Percentiles rank a stretch among this genome's conserved stretches.
Evolutionary conservation across 2,797 vertebrate genomes (phyloP).

Genomic region (Limosa lapponica): DNA sequence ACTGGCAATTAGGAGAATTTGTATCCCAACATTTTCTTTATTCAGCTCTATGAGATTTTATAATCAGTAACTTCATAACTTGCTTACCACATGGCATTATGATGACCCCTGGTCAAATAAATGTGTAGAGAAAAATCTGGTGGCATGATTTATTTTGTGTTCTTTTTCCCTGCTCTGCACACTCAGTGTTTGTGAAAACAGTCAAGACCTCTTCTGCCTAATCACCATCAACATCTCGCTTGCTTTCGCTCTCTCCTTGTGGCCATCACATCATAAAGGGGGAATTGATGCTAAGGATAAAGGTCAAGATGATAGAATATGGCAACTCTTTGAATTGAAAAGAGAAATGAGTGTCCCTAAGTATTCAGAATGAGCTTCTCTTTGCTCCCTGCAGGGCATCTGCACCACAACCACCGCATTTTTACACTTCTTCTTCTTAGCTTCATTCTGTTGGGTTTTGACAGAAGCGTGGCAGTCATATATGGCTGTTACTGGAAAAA

Average conservation of each 20-base stretch:
- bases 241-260: neutral
- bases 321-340: slow-evolving; percentile 31
- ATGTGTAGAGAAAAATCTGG: neutral
- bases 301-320: slow-evolving; percentile 32
- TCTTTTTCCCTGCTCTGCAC: neutral
- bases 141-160: neutral
- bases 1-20: neutral
- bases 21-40: neutral
- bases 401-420: slow-evolving; percentile 98
- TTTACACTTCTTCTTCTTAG: slow-evolving; percentile 99
- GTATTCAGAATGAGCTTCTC: slow-evolving; percentile 50
- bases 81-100: neutral
- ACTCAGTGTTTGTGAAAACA: neutral
- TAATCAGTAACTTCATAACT: neutral
- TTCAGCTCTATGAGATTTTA: neutral
- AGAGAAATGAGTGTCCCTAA: neutral
- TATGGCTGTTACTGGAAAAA: slow-evolving; percentile 99
- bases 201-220: neutral
- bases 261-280: neutral
- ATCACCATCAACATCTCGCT: neutral
- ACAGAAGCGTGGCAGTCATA: slow-evolving; percentile 99
- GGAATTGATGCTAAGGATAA: slow-evolving; percentile 5
- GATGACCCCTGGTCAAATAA: neutral
- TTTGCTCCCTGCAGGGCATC: slow-evolving; percentile 85
- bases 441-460: slow-evolving; percentile 99